A percentile compares a stretch with the other conserved stretches of the same genome.
These are phyloP conservation scores for Hartigia nigra DNA, from an alignment of 2,888 invertebrate genomes.

Conservation along the genomic window DNA sequence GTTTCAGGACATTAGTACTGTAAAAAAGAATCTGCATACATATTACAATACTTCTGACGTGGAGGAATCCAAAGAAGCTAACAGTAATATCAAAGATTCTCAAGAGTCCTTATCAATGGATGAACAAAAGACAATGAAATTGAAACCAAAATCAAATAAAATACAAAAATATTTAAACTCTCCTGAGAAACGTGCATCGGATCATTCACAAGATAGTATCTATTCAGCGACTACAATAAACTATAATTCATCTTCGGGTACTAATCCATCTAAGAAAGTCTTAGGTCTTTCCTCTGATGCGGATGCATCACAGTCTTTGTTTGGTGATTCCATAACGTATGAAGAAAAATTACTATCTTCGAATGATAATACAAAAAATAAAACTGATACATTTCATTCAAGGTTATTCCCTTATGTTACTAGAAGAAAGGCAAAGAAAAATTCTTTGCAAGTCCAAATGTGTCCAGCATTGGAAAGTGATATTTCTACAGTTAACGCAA, in stretches of 20 bases:
- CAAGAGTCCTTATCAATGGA: background rate
- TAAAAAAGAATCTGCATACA: background rate
- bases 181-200: background rate
- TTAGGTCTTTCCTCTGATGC: conserved; percentile 4
- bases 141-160: background rate
- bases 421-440: background rate
- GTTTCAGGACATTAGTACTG: background rate
- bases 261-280: background rate
- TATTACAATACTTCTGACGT: background rate
- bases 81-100: background rate
- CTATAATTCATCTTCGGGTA: background rate
- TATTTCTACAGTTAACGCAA: background rate
- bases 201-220: background rate
- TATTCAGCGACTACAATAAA: background rate
- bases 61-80: background rate
- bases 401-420: background rate
- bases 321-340: background rate
- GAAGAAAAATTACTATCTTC: background rate
- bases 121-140: background rate
- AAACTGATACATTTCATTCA: background rate
- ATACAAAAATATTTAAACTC: background rate
- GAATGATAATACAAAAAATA: background rate
- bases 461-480: background rate
- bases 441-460: background rate
- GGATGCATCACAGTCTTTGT: conserved; percentile 1